Evolutionary conservation across 1,140 invertebrate species (phyloP).

Genomic region (Diorhabda carinulata): DNA sequence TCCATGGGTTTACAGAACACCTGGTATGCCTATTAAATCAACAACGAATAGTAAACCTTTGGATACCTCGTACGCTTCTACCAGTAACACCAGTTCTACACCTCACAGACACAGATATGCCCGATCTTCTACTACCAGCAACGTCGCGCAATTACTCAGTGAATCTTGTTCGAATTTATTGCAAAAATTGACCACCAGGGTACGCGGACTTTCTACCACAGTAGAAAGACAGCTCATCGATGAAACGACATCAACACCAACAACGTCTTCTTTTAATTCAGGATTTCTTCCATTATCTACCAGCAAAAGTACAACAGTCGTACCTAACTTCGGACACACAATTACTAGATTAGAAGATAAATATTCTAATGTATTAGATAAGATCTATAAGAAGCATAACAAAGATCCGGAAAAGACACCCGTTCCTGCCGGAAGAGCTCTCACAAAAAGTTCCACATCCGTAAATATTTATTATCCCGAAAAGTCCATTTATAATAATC

Average conservation of each 20-base stretch:
- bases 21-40: slow-evolving; percentile 13
- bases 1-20: slow-evolving; percentile 13
- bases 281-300: slow-evolving; percentile 28
- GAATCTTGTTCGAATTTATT: slow-evolving; percentile 80
- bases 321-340: slow-evolving; percentile 47
- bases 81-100: slow-evolving; percentile 38
- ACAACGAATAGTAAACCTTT: slow-evolving; percentile 10
- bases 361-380: slow-evolving; percentile 67
- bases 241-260: slow-evolving; percentile 24
- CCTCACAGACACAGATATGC: slow-evolving; percentile 62
- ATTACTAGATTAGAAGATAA: slow-evolving; percentile 69
- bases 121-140: slow-evolving; percentile 72
- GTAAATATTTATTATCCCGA: slow-evolving; percentile 59
- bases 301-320: slow-evolving; percentile 49
- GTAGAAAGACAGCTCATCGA: slow-evolving; percentile 41
- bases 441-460: slow-evolving; percentile 58
- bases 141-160: slow-evolving; percentile 76
- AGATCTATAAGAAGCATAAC: slow-evolving; percentile 52
- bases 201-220: slow-evolving; percentile 61
- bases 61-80: slow-evolving; percentile 26
- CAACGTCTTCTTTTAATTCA: slow-evolving; percentile 15
- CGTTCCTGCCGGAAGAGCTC: slow-evolving; percentile 52
- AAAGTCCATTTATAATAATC: slow-evolving; percentile 62
- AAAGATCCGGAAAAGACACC: slow-evolving; percentile 64
- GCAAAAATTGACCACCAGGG: slow-evolving; percentile 66